A percentile compares a stretch with the other conserved stretches of the same genome.
Evolutionary conservation across 2,113 vertebrate species (phyloP).

Genomic region (Equus przewalskii): DNA sequence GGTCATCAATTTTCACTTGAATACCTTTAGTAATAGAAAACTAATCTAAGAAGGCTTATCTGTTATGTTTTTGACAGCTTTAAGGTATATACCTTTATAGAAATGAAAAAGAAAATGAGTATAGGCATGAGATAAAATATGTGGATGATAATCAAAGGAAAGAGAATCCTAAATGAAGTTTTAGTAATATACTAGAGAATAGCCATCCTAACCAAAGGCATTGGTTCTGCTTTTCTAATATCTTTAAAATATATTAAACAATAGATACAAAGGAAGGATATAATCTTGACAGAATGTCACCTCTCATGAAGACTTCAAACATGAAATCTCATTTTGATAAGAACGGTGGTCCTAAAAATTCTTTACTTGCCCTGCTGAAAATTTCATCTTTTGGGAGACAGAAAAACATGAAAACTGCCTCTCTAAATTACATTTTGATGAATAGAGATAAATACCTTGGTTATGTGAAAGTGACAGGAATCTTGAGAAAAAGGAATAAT

Average conservation of each 20-base stretch:
- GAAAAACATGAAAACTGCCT: background rate
- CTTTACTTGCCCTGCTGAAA: background rate
- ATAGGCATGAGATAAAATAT: background rate
- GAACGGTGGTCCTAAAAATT: background rate
- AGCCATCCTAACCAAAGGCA: background rate
- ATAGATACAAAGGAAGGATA: background rate
- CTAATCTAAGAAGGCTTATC: background rate
- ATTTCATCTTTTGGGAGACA: slow-evolving; percentile 22
- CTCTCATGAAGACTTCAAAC: background rate
- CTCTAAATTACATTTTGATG: slow-evolving; percentile 27
- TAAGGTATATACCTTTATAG: background rate
- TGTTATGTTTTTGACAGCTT: background rate
- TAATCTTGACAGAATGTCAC: slow-evolving; percentile 6
- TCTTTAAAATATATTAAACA: background rate
- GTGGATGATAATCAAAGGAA: background rate
- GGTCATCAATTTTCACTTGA: background rate
- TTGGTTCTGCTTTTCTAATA: background rate
- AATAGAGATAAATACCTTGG: background rate
- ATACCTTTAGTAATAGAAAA: background rate
- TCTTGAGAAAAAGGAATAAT: background rate
- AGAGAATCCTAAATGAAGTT: background rate
- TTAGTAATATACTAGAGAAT: background rate
- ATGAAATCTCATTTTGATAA: slow-evolving; percentile 37
- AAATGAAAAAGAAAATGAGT: background rate
- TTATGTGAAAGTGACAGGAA: background rate